These are phyloP conservation scores for Thamnaconus septentrionalis DNA, from an alignment of 2,113 vertebrate species.

Conservation along the genomic window DNA sequence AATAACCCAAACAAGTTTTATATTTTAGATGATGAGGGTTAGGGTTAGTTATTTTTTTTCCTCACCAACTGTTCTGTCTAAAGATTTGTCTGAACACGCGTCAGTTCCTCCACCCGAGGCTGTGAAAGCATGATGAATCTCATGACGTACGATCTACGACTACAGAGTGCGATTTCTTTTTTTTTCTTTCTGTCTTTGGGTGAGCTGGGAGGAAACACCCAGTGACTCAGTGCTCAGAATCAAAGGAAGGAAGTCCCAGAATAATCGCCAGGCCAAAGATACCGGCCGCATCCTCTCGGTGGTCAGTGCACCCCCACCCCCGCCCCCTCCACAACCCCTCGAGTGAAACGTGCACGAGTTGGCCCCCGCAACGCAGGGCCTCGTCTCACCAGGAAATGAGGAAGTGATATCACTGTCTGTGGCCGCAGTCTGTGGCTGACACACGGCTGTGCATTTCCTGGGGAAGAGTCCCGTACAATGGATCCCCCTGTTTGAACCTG, in stretches of 20 bases:
- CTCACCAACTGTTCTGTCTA: too few relatives aligned
- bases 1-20: too few relatives aligned
- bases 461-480: slow-evolving; percentile 42
- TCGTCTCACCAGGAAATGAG: slow-evolving; percentile 40
- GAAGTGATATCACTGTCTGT: slow-evolving; percentile 64
- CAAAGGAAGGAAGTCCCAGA: slow-evolving; percentile 43
- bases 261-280: slow-evolving; percentile 32
- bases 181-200: background rate
- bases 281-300: slow-evolving; percentile 32
- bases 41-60: too few relatives aligned
- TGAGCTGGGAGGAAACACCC: slow-evolving; percentile 17
- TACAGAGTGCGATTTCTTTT: background rate
- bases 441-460: slow-evolving; percentile 36
- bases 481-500: slow-evolving; percentile 35
- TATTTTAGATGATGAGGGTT: too few relatives aligned
- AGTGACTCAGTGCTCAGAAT: slow-evolving; percentile 7
- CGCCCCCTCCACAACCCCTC: too few relatives aligned
- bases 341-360: slow-evolving; percentile 4
- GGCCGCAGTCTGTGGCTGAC: slow-evolving; percentile 35
- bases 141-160: too few relatives aligned
- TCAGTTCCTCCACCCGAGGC: too few relatives aligned
- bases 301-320: slow-evolving; percentile 23
- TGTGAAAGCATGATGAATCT: background rate
- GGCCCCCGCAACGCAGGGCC: slow-evolving; percentile 13
- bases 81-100: too few relatives aligned